phyloP scores from a whole-genome alignment of 2,888 invertebrate species.

The Tholera decimalis region DNA sequence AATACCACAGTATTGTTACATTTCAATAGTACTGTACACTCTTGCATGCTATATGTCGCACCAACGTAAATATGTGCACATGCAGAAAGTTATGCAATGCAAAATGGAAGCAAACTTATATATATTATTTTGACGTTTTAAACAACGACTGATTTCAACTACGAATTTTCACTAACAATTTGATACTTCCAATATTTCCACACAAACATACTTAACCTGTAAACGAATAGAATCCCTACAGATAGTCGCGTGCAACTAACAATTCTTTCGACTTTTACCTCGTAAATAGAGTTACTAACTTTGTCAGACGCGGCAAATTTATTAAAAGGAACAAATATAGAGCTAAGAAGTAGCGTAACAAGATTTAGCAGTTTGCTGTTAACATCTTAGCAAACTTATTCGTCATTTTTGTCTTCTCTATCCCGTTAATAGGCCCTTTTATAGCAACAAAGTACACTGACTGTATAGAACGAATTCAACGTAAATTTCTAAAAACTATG shows the following conservation, averaged over 20 bases:
- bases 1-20: too few species aligned
- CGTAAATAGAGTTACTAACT: slow-evolving; percentile 62
- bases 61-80: too few species aligned
- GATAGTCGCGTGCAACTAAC: slow-evolving; percentile 51
- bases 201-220: slow-evolving; percentile 29
- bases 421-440: slow-evolving; percentile 40
- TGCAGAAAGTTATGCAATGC: too few species aligned
- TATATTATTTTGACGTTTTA: too few species aligned
- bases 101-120: too few species aligned
- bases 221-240: slow-evolving; percentile 47
- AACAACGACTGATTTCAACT: slow-evolving; percentile 13
- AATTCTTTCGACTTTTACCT: slow-evolving; percentile 62
- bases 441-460: too few species aligned
- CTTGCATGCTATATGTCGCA: too few species aligned
- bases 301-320: slow-evolving; percentile 58
- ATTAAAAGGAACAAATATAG: slow-evolving; percentile 62
- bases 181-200: slow-evolving; percentile 7
- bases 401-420: slow-evolving; percentile 49
- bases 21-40: too few species aligned
- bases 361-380: slow-evolving; percentile 62
- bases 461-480: too few species aligned
- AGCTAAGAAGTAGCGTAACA: slow-evolving; percentile 54
- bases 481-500: too few species aligned
- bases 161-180: not conserved
- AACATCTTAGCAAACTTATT: slow-evolving; percentile 51